phyloP scores from a whole-genome alignment of 2,113 vertebrate species.

The Ursus arctos region DNA sequence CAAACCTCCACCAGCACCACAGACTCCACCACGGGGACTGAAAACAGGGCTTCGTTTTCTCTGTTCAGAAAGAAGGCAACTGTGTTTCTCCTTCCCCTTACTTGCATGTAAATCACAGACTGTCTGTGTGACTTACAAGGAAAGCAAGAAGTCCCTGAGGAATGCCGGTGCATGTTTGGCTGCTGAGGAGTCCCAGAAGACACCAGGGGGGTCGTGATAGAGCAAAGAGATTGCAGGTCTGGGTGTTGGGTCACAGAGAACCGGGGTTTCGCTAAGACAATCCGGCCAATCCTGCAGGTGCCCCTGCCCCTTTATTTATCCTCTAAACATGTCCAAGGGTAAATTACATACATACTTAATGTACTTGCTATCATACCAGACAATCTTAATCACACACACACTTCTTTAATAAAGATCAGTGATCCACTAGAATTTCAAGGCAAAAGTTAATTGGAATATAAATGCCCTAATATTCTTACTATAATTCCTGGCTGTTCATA shows the following conservation, averaged over 20 bases:
- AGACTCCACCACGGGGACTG: constrained; percentile 80
- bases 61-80: background rate
- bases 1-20: constrained; percentile 84
- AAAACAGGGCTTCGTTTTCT: background rate
- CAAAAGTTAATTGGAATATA: constrained; percentile 40
- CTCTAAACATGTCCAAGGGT: background rate
- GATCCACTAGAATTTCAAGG: background rate
- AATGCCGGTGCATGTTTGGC: background rate
- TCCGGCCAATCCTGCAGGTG: background rate
- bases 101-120: constrained; percentile 52
- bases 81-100: background rate
- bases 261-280: background rate
- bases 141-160: background rate
- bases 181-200: background rate
- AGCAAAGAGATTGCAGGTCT: background rate
- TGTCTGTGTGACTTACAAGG: constrained; percentile 11
- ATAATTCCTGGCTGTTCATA: background rate
- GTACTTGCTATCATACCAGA: background rate
- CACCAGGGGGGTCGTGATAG: background rate
- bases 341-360: background rate
- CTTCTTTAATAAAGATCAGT: constrained; percentile 57
- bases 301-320: background rate
- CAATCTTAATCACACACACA: background rate
- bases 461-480: background rate
- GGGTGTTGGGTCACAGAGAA: background rate